Base-by-base conservation (phyloP, 1,140 invertebrate genomes). In the Sinella curviseta region DNA sequence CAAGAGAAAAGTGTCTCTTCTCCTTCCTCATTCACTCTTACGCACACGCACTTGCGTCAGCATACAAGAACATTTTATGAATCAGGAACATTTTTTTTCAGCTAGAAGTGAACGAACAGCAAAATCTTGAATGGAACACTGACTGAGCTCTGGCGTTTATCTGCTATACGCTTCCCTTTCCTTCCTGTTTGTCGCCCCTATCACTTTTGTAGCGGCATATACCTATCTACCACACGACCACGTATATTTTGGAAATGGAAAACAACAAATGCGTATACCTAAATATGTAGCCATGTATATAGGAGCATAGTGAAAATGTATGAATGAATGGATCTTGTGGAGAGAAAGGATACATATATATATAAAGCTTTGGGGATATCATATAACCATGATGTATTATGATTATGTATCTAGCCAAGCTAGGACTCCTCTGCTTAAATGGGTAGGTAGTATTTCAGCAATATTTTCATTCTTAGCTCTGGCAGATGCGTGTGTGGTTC, bases 1-100 rank as follows among this genome's bases (percentile, higher is more conserved):
- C n/a, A n/a, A 60, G 57, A 26, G 24, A 60, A 60, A 60, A 60
- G 3, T 60, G 4, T 16, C 24, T 26, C 8, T 48, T 48, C 39
- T 48, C 39, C 8, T 48, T 48, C 39, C n/a, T n/a, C n/a, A 48
- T 48, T 48, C 39, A 48, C 39, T 8, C 39, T 48, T 65, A 65
- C 65, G 30, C 30, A 33, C 65, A 70, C 65, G 65, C 65, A 70
- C 65, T 70, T 70, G 65, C 65, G 65, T 70, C 26, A 70, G 28
- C 65, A 30, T 31, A 16, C 4, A 30, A 33, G 8, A 65, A n/a
- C 14, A 65, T 65, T 48, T 65, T 26, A 70, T 70, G 65, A 70
- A 70, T 70, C 65, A 20, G 39, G 8, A 4, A 33, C 30, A 70
- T 33, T 70, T 33, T 70, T n/a, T n/a, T n/a, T 14, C 12, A 60